Conservation (phyloP, 2,113 vertebrate species). For the Cisticola juncidis region DNA sequence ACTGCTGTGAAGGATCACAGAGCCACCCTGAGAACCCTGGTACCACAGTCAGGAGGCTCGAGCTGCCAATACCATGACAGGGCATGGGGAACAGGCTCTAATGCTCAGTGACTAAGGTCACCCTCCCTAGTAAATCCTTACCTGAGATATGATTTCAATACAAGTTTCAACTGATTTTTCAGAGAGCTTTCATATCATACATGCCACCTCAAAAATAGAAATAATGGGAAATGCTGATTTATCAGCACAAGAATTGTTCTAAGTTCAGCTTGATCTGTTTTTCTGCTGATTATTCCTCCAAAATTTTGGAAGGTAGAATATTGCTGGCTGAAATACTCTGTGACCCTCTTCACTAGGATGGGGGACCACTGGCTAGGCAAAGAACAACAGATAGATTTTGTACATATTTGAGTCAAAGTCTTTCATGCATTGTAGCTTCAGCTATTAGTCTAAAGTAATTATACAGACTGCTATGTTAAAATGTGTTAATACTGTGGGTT, state of each 20-base stretch:
- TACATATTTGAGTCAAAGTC: background rate
- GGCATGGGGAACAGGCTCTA: background rate
- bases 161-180: background rate
- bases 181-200: background rate
- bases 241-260: background rate
- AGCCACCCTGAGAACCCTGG: background rate
- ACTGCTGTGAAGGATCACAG: background rate
- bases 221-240: background rate
- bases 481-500: background rate
- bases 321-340: background rate
- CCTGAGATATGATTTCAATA: background rate
- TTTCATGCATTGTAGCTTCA: background rate
- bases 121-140: background rate
- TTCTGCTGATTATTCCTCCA: background rate
- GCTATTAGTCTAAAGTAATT: background rate
- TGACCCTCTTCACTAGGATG: background rate
- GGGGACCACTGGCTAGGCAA: background rate
- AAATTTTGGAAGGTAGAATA: background rate
- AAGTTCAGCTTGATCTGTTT: background rate
- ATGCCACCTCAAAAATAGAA: background rate
- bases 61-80: background rate
- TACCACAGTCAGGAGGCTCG: too few relatives aligned
- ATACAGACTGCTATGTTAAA: background rate
- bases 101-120: background rate
- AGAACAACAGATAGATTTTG: background rate